These are phyloP conservation scores for Microplitis manilae DNA, from an alignment of 2,888 invertebrate genomes.

Conservation along the genomic window DNA sequence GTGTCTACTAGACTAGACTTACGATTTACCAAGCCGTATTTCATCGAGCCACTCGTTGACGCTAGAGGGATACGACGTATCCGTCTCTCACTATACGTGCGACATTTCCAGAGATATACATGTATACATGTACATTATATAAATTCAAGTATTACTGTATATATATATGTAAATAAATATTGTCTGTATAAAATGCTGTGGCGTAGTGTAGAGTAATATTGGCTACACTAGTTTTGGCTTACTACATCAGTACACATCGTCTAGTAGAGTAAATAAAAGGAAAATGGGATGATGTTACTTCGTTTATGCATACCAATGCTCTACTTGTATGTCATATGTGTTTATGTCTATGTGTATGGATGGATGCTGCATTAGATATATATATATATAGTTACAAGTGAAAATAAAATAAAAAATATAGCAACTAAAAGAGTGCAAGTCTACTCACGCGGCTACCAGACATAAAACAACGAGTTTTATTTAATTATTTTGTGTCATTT, in stretches of 20 bases:
- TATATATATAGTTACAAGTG: background rate
- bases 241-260: background rate
- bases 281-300: constrained; percentile 15
- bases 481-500: constrained; percentile 27
- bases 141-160: background rate
- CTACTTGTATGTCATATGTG: background rate
- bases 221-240: background rate
- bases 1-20: constrained; percentile 22
- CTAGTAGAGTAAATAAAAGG: constrained; percentile 3
- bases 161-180: background rate
- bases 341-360: background rate
- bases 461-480: constrained; percentile 37
- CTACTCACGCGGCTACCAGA: constrained; percentile 16
- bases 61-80: constrained; percentile 31
- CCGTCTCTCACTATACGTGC: constrained; percentile 24
- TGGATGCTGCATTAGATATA: background rate
- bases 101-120: background rate
- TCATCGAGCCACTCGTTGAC: constrained; percentile 29
- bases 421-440: constrained; percentile 6
- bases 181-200: background rate
- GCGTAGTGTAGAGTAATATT: background rate
- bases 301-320: constrained; percentile 9
- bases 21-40: constrained; percentile 40
- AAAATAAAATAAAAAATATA: background rate
- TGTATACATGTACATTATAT: background rate